phyloP scores from a whole-genome alignment of 2,888 invertebrate species.

The Tridacna gigas region DNA sequence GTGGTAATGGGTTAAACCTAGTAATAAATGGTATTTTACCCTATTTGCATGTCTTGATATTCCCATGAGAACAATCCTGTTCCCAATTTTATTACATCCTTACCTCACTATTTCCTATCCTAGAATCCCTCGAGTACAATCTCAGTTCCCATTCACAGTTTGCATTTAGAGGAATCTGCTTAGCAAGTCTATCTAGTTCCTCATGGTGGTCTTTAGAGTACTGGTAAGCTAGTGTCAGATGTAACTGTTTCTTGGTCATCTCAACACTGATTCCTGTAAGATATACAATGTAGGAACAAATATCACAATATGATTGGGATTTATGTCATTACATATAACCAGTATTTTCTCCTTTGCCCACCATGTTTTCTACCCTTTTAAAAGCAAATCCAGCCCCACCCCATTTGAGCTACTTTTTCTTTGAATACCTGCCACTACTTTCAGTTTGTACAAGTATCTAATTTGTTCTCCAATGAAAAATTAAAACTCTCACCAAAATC shows the following conservation, averaged over 20 bases:
- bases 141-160: slow-evolving; percentile 93
- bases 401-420: too few species aligned
- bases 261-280: slow-evolving; percentile 86
- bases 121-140: slow-evolving; percentile 92
- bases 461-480: too few species aligned
- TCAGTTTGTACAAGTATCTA: too few species aligned
- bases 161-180: slow-evolving; percentile 89
- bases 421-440: too few species aligned
- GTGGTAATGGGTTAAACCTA: neutral
- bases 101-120: slow-evolving; percentile 79
- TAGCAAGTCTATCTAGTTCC: slow-evolving; percentile 90
- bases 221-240: slow-evolving; percentile 95
- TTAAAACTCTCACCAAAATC: too few species aligned
- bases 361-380: too few species aligned
- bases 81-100: neutral
- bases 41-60: neutral
- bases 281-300: neutral
- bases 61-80: neutral
- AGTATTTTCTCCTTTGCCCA: too few species aligned
- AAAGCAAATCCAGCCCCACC: too few species aligned
- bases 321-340: too few species aligned
- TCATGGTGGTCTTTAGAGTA: slow-evolving; percentile 91
- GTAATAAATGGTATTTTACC: too few species aligned
- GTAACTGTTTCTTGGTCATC: slow-evolving; percentile 92
- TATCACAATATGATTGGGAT: too few species aligned